These are phyloP conservation scores for Drosophila macrothrix DNA, from an alignment of 2,888 invertebrate species.

Conservation along the genomic window DNA sequence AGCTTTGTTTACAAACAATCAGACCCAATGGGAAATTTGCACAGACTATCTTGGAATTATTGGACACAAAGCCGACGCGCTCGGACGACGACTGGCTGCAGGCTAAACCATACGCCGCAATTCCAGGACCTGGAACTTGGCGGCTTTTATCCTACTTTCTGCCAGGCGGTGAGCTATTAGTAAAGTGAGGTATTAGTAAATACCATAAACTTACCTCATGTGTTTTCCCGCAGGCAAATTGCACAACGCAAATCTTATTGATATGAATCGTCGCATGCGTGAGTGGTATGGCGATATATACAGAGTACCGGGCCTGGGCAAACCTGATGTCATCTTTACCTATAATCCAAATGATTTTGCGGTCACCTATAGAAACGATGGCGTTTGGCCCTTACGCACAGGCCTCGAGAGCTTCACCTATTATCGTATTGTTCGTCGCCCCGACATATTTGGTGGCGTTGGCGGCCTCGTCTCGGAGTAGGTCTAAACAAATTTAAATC, in stretches of 20 bases:
- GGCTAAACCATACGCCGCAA: constrained; percentile 67
- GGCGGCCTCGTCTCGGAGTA: constrained; percentile 82
- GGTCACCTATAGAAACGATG: constrained; percentile 85
- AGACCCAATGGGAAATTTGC: constrained; percentile 33
- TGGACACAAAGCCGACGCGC: constrained; percentile 47
- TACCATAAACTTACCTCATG: neutral
- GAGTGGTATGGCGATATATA: constrained; percentile 85
- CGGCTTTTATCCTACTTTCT: constrained; percentile 69
- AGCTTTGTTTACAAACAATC: constrained; percentile 66
- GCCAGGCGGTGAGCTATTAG: constrained; percentile 73
- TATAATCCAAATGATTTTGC: constrained; percentile 86
- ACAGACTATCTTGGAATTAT: constrained; percentile 41
- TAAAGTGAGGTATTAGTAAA: neutral
- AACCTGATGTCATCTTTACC: constrained; percentile 83
- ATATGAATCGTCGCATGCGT: constrained; percentile 71
- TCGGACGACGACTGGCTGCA: constrained; percentile 71
- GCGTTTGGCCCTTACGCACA: constrained; percentile 85
- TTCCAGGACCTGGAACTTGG: constrained; percentile 76
- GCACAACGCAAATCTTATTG: constrained; percentile 67
- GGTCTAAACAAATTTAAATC: constrained; percentile 3
- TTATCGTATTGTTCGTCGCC: constrained; percentile 84
- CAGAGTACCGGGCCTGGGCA: constrained; percentile 84
- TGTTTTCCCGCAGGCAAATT: constrained; percentile 56
- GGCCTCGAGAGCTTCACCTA: constrained; percentile 84
- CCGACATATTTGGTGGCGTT: constrained; percentile 83